Base-by-base conservation (phyloP, 2,888 invertebrate genomes). In the Acleris laterana region DNA sequence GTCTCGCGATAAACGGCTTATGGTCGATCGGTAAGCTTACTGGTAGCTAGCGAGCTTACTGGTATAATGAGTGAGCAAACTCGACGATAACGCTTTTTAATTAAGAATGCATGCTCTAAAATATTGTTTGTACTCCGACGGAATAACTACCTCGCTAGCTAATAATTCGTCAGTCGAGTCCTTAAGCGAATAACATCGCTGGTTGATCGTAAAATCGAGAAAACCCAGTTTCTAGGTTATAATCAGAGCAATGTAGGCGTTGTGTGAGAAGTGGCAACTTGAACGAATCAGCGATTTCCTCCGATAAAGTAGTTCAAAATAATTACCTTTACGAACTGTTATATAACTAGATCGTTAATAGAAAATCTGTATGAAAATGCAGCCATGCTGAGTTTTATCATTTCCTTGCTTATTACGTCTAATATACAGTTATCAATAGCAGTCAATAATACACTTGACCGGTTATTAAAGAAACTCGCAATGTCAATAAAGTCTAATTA, bases 201-300 rank as follows among this genome's bases (percentile, higher is more conserved):
- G 44, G 60, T 55, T 61, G 53, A 64, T 64, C 46, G 52, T 58
- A 38, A 42, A 48, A 60, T 55, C 55, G 44, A 55, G 46, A 65
- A 65, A 65, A 60, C 68, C 70, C 64, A 71, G 63, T 72, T 46
- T 63, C 62, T 61, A 56, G 69, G 68, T 71, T 70, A 59, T 71
- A 75, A 74, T 74, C 72, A 74, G 71, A 70, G 46, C 51, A 28
- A 51, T 55, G 73, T 75, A 69, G 74, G 74, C 69, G 69, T 68
- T 44, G 61, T 55, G 68, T 70, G 58, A 60, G 63, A 57, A 68
- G 60, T 55, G 65, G 55, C 55, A 65, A 64, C 52, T 52, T 20
- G 58, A 62, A 63, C 56, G 46, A 56, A 49, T 67, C 20, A 57
- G 22, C 60, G 11, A 56, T 65, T 65, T 65, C 55, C 60, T 65